phyloP scores from a whole-genome alignment of 2,888 invertebrate genomes.

The Mythimna albipuncta region DNA sequence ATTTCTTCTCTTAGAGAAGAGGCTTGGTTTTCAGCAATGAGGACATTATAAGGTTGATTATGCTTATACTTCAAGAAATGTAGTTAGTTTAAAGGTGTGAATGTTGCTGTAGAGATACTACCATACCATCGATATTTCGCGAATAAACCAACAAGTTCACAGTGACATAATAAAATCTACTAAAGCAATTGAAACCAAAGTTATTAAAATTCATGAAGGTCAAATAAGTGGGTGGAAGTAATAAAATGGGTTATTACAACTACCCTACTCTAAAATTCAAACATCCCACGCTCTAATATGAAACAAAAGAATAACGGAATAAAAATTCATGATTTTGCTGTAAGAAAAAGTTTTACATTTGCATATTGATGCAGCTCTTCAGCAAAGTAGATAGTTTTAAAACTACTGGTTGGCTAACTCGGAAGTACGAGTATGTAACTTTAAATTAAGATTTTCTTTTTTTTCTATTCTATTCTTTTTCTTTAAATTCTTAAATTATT shows the following conservation, averaged over 20 bases:
- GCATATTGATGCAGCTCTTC: constrained; percentile 6
- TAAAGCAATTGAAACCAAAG: background rate
- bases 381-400: no score
- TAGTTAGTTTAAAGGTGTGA: no score
- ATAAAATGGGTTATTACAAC: constrained; percentile 6
- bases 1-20: no score
- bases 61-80: no score
- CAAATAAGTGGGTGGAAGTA: background rate
- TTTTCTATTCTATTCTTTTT: no score
- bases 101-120: no score
- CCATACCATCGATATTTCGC: background rate
- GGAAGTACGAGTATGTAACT: no score
- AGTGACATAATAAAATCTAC: background rate
- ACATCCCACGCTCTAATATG: background rate
- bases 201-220: constrained; percentile 17
- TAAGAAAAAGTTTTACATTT: background rate
- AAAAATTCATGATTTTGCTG: background rate
- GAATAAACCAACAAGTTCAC: background rate
- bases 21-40: no score
- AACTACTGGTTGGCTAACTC: no score
- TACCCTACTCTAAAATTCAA: constrained; percentile 20
- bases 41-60: no score
- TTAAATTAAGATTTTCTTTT: no score
- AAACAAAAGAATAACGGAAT: constrained; percentile 30
- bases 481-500: no score